Evolutionary conservation across 2,113 vertebrate genomes (phyloP), one percentile per base, ranked within the genome.

Genomic region (Carlito syrichta): DNA sequence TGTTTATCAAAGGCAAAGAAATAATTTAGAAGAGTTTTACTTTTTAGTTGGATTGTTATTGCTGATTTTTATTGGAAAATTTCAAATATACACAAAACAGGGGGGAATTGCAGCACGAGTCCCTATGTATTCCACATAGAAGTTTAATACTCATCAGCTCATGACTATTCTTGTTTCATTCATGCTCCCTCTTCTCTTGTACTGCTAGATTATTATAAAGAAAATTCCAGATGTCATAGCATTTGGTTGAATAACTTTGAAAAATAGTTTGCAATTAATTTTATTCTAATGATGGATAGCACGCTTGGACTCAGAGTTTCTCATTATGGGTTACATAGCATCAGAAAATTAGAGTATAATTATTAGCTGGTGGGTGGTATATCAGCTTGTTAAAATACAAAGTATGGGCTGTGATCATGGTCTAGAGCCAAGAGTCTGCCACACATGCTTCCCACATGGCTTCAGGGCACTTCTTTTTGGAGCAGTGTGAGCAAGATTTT

Each of bases 351-450:
- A 83, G 50, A 94, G 69, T 74, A 38, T 82, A 89, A 95, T 96
- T 84, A 94, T 96, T 91, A 92, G 86, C 40, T 56, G 66, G 94
- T 97, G 95, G 96, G 96, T 95, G 89, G 94, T n/a, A 93, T 87
- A 92, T 93, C 89, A 89, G 62, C 94, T 96, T 96, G 94, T 96
- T 96, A 89, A 97, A 97, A 87, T 84, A 76, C 43, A 16, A 50
- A 60, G 68, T 87, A 79, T 95, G 76, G 89, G 89, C 86, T 93
- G 38, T 63, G 76, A 77, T 50, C 17, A 23, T 40, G 89, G 63
- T 69, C 68, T 62, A 9, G 30, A 79, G 86, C 95, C 89, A 96
- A 84, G 83, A 95, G 56, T 43, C 86, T 84, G 73, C 74, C 91
- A 63, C 84, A 17, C 60, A 30, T 3, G 52, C 52, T 82, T 92